Conservation (phyloP, 2,113 vertebrate genomes). For the Ramphastos sulfuratus region DNA sequence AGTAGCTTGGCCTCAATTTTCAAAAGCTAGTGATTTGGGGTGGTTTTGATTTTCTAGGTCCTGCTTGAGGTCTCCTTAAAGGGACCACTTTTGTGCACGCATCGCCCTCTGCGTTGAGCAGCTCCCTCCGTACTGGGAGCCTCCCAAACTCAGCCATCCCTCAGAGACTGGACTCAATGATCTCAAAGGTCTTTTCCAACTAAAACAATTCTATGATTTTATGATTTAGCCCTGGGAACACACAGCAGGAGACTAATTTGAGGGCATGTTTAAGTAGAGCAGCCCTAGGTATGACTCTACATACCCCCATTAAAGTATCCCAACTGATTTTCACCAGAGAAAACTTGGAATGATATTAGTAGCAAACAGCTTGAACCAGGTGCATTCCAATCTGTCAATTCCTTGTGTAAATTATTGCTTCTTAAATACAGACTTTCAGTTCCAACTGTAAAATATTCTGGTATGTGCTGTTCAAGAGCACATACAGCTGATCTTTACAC, state of each 20-base stretch:
- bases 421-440: slow-evolving; percentile 34
- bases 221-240: not conserved
- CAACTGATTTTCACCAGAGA: not conserved
- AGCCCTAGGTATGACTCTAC: not conserved
- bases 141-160: too few species aligned
- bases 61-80: not conserved
- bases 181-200: too few species aligned
- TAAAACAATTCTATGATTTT: too few species aligned
- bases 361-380: slow-evolving; percentile 18
- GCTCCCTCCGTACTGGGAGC: too few species aligned
- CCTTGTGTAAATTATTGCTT: slow-evolving; percentile 20
- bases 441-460: slow-evolving; percentile 30
- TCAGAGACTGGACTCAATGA: too few species aligned
- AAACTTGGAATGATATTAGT: slow-evolving; percentile 23
- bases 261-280: not conserved
- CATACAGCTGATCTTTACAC: not conserved
- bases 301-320: not conserved
- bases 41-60: not conserved
- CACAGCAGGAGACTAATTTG: not conserved
- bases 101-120: too few species aligned
- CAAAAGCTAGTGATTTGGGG: not conserved
- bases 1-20: slow-evolving; percentile 10
- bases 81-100: fast-evolving
- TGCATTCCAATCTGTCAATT: slow-evolving; percentile 58
- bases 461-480: not conserved